Conservation (phyloP, 2,797 vertebrate genomes). For the Acestrorhynchus altus region DNA sequence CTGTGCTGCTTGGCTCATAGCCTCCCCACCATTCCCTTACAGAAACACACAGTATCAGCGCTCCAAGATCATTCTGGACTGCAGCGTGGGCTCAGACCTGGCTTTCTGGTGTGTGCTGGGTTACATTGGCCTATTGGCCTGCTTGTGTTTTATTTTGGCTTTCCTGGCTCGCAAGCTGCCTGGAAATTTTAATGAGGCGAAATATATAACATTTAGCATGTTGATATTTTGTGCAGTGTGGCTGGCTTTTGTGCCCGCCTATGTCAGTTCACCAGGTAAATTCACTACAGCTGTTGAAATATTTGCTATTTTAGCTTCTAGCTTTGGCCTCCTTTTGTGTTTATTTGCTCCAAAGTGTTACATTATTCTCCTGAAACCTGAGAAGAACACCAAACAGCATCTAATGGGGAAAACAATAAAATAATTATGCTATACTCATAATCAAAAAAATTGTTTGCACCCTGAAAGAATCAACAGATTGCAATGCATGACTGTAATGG, state of each 20-base stretch:
- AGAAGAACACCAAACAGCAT: slow-evolving; percentile 63
- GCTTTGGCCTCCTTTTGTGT: slow-evolving; percentile 63
- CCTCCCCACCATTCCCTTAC: slow-evolving; percentile 53
- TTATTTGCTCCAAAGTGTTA: slow-evolving; percentile 63
- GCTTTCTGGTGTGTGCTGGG: slow-evolving; percentile 63
- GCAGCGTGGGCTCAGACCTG: slow-evolving; percentile 57
- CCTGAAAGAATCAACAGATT: too few relatives aligned
- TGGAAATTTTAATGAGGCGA: slow-evolving; percentile 64
- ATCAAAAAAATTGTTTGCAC: not conserved
- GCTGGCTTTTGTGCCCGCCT: slow-evolving; percentile 63
- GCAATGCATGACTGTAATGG: too few relatives aligned
- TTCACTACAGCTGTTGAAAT: slow-evolving; percentile 64
- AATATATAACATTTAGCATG: slow-evolving; percentile 65
- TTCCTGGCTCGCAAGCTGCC: slow-evolving; percentile 60
- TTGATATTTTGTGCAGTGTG: slow-evolving; percentile 64
- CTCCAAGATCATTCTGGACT: slow-evolving; percentile 62
- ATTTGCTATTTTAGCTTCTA: slow-evolving; percentile 64
- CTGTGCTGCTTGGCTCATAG: slow-evolving; percentile 59
- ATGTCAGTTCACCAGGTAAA: slow-evolving; percentile 64
- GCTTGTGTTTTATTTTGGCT: slow-evolving; percentile 60
- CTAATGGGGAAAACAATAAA: slow-evolving; percentile 55
- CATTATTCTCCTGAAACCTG: slow-evolving; percentile 54
- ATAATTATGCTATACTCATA: not conserved
- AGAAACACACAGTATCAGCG: slow-evolving; percentile 57
- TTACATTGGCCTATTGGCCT: slow-evolving; percentile 56